phyloP scores from a whole-genome alignment of 2,888 invertebrate genomes.

The Eurytoma adleriae region DNA sequence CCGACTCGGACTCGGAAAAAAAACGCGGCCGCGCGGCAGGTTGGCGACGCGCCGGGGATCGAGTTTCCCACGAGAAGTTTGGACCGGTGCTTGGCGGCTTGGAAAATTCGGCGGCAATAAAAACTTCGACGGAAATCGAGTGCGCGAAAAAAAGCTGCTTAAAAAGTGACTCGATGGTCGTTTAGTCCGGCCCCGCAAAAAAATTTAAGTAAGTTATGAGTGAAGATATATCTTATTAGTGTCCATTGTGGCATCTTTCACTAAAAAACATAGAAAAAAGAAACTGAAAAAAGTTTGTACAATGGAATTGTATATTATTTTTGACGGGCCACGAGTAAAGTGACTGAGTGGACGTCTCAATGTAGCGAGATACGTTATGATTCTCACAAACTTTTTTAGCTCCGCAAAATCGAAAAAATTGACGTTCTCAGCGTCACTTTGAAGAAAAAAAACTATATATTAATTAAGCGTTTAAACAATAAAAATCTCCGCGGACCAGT shows the following conservation, averaged over 20 bases:
- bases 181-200: neutral
- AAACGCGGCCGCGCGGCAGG: conserved; percentile 14
- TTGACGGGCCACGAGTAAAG: conserved; percentile 14
- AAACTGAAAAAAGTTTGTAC: neutral
- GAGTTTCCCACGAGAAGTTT: conserved; percentile 37
- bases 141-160: neutral
- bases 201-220: conserved; percentile 43
- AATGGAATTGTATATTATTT: conserved; percentile 18
- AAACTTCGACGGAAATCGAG: neutral
- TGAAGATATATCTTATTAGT: conserved; percentile 38
- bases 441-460: too few species aligned
- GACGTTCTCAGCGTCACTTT: too few species aligned
- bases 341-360: conserved; percentile 2
- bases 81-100: neutral
- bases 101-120: neutral
- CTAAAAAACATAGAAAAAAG: conserved; percentile 8
- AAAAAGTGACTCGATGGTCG: conserved; percentile 19
- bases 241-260: conserved; percentile 13
- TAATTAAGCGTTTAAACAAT: too few species aligned
- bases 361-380: conserved; percentile 1
- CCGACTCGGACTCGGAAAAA: neutral
- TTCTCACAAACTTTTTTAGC: conserved; percentile 17
- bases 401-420: too few species aligned
- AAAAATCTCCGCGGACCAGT: too few species aligned
- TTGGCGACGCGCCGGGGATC: conserved; percentile 16